Conservation (phyloP, 2,113 vertebrate genomes). For the Pomatorhinus ruficollis region DNA sequence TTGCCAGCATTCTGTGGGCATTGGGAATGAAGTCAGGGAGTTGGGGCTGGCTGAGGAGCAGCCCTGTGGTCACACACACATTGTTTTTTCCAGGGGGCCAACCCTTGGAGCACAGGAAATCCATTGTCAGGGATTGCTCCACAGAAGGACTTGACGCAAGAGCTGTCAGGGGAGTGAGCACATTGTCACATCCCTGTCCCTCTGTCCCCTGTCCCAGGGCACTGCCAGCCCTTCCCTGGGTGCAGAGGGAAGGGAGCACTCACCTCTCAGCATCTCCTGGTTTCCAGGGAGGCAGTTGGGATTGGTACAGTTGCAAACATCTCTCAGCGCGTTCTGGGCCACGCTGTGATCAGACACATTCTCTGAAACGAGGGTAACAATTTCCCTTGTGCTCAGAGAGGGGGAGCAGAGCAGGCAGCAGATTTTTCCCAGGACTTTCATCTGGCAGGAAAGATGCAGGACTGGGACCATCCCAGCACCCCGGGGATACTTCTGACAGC, state of each 20-base stretch:
- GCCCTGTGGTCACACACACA: constrained; percentile 7
- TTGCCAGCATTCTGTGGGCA: constrained; percentile 45
- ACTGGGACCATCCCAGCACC: background rate
- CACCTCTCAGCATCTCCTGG: rapidly evolving
- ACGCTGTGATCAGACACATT: rapidly evolving
- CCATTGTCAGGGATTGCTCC: constrained; percentile 16
- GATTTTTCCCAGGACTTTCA: background rate
- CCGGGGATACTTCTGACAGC: background rate
- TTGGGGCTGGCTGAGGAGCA: constrained; percentile 45
- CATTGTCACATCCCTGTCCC: background rate
- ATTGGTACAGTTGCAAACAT: rapidly evolving
- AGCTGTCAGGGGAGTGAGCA: background rate
- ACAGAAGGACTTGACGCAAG: background rate
- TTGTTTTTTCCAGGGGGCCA: background rate
- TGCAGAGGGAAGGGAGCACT: background rate
- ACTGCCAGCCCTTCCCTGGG: background rate
- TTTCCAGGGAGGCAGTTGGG: background rate
- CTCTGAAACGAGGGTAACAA: rapidly evolving
- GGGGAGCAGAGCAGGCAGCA: background rate
- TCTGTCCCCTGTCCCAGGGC: background rate
- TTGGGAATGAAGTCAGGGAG: constrained; percentile 25
- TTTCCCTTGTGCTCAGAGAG: background rate
- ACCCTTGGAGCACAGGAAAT: constrained; percentile 19
- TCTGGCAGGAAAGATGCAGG: background rate
- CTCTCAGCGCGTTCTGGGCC: background rate